Evolutionary conservation across 2,888 invertebrate genomes (phyloP), one percentile per base, ranked within the genome.

Genomic region (Eristalinus aeneus): DNA sequence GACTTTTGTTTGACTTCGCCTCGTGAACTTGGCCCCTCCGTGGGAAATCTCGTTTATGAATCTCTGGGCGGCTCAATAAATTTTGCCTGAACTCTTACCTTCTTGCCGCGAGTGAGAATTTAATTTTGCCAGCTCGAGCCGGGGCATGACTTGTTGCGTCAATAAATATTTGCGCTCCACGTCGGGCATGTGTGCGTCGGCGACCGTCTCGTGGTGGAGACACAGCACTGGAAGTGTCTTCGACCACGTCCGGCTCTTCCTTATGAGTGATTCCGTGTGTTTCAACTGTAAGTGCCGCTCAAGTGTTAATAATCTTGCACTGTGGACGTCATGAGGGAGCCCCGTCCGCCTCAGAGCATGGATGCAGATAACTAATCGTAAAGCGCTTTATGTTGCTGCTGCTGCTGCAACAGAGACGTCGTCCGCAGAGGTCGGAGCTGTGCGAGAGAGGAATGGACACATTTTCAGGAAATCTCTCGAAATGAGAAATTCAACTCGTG

Each of bases 401-500:
- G 16, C 46, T 54, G 8, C 69, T 72, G 65, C 72, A 36, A 1
- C 4, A 4, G n/a, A 27, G 46, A 22, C 2, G 27, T 39, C 22
- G 46, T 16, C 60, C 4, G 9, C 22, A 27, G 46, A 22, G 5
- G 27, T 32, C n/a, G 46, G 23, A n/a, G 27, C 12, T 11, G 56
- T 22, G 6, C 11, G 16, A 12, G 12, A 11, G 32, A 68, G 22
- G 65, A 74, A 46, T 71, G 68, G 56, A 75, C 71, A 72, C 67
- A 68, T 80, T 84, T 72, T 68, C 39, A 75, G 80, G 75, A 80
- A 79, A 84, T 84, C 84, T 84, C 75, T 84, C 67, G 27, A 79
- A 84, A 84, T 80, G 84, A 76, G 74, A 84, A 84, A 71, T 54
- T 84, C 79, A 84, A 80, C 84, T 84, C 84, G 80, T 84, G 84